These are phyloP conservation scores for Hirtodrosophila cameraria DNA, from an alignment of 2,888 invertebrate species.

Conservation along the genomic window DNA sequence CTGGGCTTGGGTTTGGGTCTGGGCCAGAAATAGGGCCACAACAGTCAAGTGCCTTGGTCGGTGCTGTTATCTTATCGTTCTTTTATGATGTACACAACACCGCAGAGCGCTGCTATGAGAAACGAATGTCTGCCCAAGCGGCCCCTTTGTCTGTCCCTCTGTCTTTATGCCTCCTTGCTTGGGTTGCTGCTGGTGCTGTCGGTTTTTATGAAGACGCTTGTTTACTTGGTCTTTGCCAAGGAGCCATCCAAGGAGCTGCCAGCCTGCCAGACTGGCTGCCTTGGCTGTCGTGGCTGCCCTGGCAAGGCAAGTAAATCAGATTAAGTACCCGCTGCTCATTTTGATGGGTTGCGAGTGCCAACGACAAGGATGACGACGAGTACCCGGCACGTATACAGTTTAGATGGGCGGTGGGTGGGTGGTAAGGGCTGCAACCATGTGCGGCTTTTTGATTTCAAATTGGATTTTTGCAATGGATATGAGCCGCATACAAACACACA, in stretches of 20 bases:
- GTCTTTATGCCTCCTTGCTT: slow-evolving; percentile 14
- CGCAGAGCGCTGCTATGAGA: slow-evolving; percentile 57
- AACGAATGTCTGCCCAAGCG: slow-evolving; percentile 15
- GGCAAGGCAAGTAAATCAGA: slow-evolving; percentile 76
- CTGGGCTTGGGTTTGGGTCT: background rate
- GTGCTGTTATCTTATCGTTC: slow-evolving; percentile 72
- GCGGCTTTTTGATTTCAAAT: slow-evolving; percentile 70
- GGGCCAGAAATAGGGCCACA: slow-evolving; percentile 16
- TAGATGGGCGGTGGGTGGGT: slow-evolving; percentile 7
- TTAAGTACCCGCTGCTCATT: slow-evolving; percentile 80
- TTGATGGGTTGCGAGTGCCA: slow-evolving; percentile 70
- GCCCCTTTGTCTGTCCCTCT: background rate
- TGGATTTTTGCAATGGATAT: slow-evolving; percentile 61
- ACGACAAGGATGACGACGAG: slow-evolving; percentile 27
- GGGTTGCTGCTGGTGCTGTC: slow-evolving; percentile 47
- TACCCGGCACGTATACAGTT: slow-evolving; percentile 36
- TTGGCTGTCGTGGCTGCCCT: slow-evolving; percentile 6
- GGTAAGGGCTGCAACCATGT: slow-evolving; percentile 26
- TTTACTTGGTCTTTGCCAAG: slow-evolving; percentile 66
- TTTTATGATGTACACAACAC: slow-evolving; percentile 78
- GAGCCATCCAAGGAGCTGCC: slow-evolving; percentile 34
- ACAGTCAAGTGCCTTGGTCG: slow-evolving; percentile 62
- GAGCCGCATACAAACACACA: slow-evolving; percentile 5
- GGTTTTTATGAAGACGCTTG: slow-evolving; percentile 78
- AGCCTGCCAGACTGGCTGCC: slow-evolving; percentile 24